Base-by-base conservation (phyloP, 1,140 invertebrate genomes). In the Brachionus plicatilis region DNA sequence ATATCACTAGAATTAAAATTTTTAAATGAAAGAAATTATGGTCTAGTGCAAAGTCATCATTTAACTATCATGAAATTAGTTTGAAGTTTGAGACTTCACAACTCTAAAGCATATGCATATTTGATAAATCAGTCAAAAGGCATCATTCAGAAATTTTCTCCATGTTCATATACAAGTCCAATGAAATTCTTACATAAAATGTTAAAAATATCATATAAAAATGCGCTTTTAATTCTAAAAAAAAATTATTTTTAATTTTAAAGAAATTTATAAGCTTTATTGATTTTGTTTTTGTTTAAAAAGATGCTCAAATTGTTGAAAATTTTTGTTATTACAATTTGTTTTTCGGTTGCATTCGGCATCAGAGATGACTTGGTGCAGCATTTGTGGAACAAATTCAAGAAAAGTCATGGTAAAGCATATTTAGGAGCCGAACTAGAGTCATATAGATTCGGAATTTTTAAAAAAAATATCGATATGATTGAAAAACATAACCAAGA, bases 401-500 rank as follows among this genome's bases (percentile, higher is more conserved):
- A 83, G 53, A 68, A 83, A 72, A 68, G 43, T 29, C 60, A 83
- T 53, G 68, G 68, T 29, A 83, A 68, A 53, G 33, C 12, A 9
- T 83, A 83, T 45, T 68, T 68, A 20, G 60, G 60, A 8, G 41
- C 41, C 2, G 83, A 84, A 76, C 33, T 76, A 9, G 72, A 76
- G 43, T 56, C 45, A 43, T 56, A 76, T 27, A 45, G 83, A 27
- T 76, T 33, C 37, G 60, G 45, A 41, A 56, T 72, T 7, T 82
- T 83, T 56, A 85, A 85, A 75, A 86, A 87, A 20, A 88, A 88
- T 84, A 65, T 88, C 1, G 78, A 87, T 45, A 65, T 78, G 11
- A 89, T 89, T 70, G 85, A 86, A 66, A 85, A 86, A 70, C 87
- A 89, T 79, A 89, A 89, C 70, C 37, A 85, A 7, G 50, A 85